Conservation (phyloP, 2,797 vertebrate genomes). For the Galaxias olidus region DNA sequence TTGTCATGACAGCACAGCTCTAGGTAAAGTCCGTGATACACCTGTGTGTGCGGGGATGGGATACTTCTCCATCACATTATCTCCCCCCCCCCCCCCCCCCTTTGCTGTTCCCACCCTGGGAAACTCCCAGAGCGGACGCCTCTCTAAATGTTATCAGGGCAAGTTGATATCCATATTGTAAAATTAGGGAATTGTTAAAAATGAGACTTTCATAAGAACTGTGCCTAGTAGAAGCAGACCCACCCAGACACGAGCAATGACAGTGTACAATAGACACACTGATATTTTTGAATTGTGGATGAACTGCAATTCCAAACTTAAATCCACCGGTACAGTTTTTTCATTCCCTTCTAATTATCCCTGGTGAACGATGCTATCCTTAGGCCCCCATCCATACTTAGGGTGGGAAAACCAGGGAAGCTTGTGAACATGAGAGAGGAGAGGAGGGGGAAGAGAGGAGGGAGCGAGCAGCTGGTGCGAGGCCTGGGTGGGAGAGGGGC, state of each 20-base stretch:
- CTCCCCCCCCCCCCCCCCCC: slow-evolving; percentile 1
- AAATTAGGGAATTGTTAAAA: slow-evolving; percentile 60
- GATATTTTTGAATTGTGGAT: no score
- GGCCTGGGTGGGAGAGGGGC: slow-evolving; percentile 31
- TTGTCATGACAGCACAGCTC: slow-evolving; percentile 48
- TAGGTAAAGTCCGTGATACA: slow-evolving; percentile 51
- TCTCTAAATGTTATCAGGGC: slow-evolving; percentile 48
- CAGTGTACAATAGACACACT: no score
- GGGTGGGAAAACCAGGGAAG: slow-evolving; percentile 34
- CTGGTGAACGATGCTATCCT: slow-evolving; percentile 32
- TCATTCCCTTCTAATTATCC: slow-evolving; percentile 54
- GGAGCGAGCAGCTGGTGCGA: slow-evolving; percentile 50
- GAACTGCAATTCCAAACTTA: no score
- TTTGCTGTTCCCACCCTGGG: background rate
- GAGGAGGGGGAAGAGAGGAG: background rate
- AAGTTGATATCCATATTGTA: slow-evolving; percentile 52
- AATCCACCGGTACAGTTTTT: slow-evolving; percentile 5
- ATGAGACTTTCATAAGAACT: slow-evolving; percentile 57
- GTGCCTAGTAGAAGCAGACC: slow-evolving; percentile 46
- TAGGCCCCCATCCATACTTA: slow-evolving; percentile 28
- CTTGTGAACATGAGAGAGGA: slow-evolving; percentile 8
- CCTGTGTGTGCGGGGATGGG: slow-evolving; percentile 34
- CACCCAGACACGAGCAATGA: background rate
- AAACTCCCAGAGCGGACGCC: background rate
- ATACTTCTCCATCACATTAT: no score